A percentile compares a stretch with the other conserved stretches of the same genome.
These are phyloP conservation scores for Trialeurodes vaporariorum DNA, from an alignment of 1,140 invertebrate genomes.

Conservation along the genomic window DNA sequence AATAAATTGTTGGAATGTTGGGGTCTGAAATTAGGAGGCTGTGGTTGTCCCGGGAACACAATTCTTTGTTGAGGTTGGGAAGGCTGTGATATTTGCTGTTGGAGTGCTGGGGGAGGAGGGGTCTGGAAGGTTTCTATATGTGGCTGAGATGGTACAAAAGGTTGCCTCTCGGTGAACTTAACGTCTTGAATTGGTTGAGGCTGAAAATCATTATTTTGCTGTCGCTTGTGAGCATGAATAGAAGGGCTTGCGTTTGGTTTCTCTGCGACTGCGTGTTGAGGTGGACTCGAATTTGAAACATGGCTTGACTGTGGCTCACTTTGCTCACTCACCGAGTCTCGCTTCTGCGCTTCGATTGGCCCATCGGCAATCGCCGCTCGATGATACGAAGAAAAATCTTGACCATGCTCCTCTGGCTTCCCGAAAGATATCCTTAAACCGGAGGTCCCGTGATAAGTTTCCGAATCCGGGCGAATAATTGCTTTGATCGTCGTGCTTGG, in stretches of 20 bases:
- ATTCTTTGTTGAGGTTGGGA: conserved; percentile 4
- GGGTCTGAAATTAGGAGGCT: conserved; percentile 10
- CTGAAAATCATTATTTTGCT: conserved; percentile 10
- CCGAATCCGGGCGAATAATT: conserved; percentile 71
- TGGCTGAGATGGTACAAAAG: neutral
- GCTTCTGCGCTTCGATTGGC: conserved; percentile 19
- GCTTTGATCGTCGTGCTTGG: conserved; percentile 62
- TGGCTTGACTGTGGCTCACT: conserved; percentile 6
- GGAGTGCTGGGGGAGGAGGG: neutral
- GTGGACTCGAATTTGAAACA: neutral
- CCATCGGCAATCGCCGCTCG: neutral
- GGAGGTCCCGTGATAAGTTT: conserved; percentile 47
- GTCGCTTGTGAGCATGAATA: conserved; percentile 10
- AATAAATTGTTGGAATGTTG: conserved; percentile 9
- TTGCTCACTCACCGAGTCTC: conserved; percentile 19
- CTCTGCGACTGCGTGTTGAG: neutral
- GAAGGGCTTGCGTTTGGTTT: neutral
- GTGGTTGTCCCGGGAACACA: conserved; percentile 7
- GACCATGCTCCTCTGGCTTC: conserved; percentile 15
- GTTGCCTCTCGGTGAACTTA: neutral
- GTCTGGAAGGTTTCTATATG: conserved; percentile 3
- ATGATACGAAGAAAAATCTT: neutral
- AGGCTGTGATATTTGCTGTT: neutral
- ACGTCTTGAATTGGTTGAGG: neutral
- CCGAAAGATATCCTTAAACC: conserved; percentile 25